A percentile compares a stretch with the other conserved stretches of the same genome.
These are phyloP conservation scores for Dendrolimus punctatus DNA, from an alignment of 1,140 invertebrate genomes.

Conservation along the genomic window DNA sequence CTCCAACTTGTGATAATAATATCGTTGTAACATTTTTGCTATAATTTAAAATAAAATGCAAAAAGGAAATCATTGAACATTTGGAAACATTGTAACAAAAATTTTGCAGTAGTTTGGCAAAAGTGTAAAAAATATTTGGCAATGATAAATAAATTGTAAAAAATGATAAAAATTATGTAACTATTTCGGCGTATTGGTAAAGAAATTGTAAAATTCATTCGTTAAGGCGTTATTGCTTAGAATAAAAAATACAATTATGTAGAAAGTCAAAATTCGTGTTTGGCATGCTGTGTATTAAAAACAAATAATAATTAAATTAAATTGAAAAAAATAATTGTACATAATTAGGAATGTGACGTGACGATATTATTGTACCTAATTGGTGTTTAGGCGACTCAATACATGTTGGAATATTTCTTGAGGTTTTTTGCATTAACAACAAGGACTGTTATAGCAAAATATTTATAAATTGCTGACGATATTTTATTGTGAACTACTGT, in stretches of 20 bases:
- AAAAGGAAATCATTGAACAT: constrained; percentile 2
- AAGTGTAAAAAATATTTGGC: constrained; percentile 15
- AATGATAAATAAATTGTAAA: constrained; percentile 27
- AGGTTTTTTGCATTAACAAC: background rate
- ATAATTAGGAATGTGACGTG: constrained; percentile 61
- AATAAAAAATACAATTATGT: constrained; percentile 42
- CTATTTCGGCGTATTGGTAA: constrained; percentile 45
- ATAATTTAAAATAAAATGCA: background rate
- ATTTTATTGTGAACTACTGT: too few species aligned
- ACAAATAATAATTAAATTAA: constrained; percentile 24
- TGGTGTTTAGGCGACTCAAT: constrained; percentile 43
- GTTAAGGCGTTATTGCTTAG: constrained; percentile 30
- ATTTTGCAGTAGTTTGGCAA: constrained; percentile 27
- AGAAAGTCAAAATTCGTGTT: constrained; percentile 55
- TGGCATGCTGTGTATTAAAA: constrained; percentile 46
- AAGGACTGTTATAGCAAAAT: too few species aligned
- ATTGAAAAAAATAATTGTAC: constrained; percentile 32
- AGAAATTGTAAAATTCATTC: constrained; percentile 56
- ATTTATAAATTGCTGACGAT: too few species aligned
- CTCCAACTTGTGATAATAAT: constrained; percentile 8
- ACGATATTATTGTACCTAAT: constrained; percentile 44
- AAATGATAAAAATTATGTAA: constrained; percentile 38
- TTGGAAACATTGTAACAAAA: constrained; percentile 5
- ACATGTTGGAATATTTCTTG: constrained; percentile 17
- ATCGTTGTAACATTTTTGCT: background rate